Percentiles rank a stretch among this genome's conserved stretches.
These are phyloP conservation scores for Ichneumon xanthorius DNA, from an alignment of 2,888 invertebrate genomes.

Conservation along the genomic window DNA sequence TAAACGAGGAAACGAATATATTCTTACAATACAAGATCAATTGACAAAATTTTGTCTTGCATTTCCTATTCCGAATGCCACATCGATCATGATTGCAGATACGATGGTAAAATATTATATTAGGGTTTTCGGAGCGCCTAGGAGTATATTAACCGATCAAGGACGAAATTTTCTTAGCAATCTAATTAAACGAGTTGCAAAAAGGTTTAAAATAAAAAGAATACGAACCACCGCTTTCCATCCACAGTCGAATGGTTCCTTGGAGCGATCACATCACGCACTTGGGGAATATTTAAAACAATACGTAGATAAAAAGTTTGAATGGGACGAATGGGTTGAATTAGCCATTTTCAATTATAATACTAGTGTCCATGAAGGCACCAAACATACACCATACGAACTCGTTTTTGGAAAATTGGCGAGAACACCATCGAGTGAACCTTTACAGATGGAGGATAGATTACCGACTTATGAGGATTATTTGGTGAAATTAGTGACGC, in stretches of 20 bases:
- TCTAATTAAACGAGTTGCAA: neutral
- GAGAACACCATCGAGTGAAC: slow-evolving; percentile 16
- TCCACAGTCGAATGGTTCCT: slow-evolving; percentile 52
- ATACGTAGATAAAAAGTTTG: neutral
- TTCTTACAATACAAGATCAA: neutral
- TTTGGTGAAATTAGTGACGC: slow-evolving; percentile 30
- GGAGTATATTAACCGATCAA: neutral
- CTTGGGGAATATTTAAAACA: neutral
- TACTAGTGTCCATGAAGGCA: slow-evolving; percentile 60
- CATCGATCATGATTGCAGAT: neutral
- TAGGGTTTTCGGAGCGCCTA: neutral
- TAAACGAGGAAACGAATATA: slow-evolving; percentile 15
- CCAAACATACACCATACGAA: slow-evolving; percentile 37
- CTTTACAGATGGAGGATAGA: neutral
- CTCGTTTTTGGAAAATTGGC: slow-evolving; percentile 10
- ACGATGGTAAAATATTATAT: neutral
- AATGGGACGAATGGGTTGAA: neutral
- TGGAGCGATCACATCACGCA: slow-evolving; percentile 15
- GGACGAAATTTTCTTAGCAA: neutral
- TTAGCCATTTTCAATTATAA: slow-evolving; percentile 35
- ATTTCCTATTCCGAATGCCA: slow-evolving; percentile 27
- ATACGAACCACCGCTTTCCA: neutral
- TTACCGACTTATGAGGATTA: slow-evolving; percentile 57
- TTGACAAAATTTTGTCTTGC: slow-evolving; percentile 32
- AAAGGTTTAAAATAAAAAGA: neutral